These are phyloP conservation scores for Peromyscus polionotus DNA, from an alignment of 2,113 vertebrate species.

Conservation along the genomic window DNA sequence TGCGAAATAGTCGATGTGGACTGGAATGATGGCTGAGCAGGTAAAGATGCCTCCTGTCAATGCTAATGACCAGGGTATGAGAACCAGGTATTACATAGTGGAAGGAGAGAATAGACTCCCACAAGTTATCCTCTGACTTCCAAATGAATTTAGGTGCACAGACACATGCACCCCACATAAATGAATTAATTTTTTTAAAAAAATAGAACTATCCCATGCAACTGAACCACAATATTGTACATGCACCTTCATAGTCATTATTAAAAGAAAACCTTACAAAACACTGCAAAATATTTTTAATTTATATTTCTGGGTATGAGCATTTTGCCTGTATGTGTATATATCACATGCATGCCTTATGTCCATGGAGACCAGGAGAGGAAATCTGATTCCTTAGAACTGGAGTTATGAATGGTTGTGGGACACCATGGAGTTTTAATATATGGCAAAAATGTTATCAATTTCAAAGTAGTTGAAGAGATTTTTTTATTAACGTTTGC, in stretches of 20 bases:
- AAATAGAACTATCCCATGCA: neutral
- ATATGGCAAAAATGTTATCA: neutral
- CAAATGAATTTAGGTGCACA: neutral
- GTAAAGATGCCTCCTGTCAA: neutral
- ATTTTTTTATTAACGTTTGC: neutral
- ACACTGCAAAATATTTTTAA: neutral
- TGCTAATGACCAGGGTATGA: neutral
- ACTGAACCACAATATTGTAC: neutral
- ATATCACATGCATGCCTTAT: neutral
- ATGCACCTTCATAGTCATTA: neutral
- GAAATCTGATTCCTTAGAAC: neutral
- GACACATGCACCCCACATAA: neutral
- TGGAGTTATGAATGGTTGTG: neutral
- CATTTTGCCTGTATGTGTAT: neutral
- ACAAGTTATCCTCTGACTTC: neutral
- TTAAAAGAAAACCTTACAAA: neutral
- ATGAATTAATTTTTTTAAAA: neutral
- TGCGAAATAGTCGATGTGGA: neutral
- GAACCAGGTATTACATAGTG: no score
- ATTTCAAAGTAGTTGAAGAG: neutral
- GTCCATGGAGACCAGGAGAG: neutral
- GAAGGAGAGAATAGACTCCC: neutral
- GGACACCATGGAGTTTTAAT: neutral
- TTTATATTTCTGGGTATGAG: no score
- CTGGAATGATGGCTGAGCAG: neutral